Percentiles rank a stretch among this genome's conserved stretches.
phyloP scores from a whole-genome alignment of 1,140 invertebrate species.

The Melipona quadrifasciata region DNA sequence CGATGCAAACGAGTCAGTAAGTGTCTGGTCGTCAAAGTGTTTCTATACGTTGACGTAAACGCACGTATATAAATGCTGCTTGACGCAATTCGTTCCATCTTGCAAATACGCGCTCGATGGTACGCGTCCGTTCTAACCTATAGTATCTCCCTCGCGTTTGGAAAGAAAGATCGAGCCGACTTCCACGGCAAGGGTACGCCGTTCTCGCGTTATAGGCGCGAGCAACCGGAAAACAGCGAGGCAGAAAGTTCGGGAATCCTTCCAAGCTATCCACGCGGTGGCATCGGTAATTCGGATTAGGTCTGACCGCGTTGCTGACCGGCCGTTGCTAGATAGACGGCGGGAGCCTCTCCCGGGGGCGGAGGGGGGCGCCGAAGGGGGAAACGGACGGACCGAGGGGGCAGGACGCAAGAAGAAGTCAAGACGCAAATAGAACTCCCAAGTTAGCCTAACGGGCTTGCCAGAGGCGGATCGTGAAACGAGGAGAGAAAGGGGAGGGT shows the following conservation, averaged over 20 bases:
- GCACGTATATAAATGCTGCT: not conserved
- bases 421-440: conserved; percentile 79
- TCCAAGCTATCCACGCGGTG: conserved; percentile 43
- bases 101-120: no score
- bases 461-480: conserved; percentile 71
- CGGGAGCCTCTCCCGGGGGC: conserved; percentile 31
- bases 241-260: conserved; percentile 47
- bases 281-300: conserved; percentile 69
- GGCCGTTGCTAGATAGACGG: conserved; percentile 62
- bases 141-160: not conserved
- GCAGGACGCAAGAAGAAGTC: conserved; percentile 74
- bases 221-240: conserved; percentile 27
- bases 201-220: conserved; percentile 4
- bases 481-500: conserved; percentile 58
- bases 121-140: no score
- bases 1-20: no score
- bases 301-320: conserved; percentile 73
- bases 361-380: conserved; percentile 57
- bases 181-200: not conserved
- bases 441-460: conserved; percentile 81
- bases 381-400: conserved; percentile 51
- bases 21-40: no score
- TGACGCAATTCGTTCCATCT: not conserved
- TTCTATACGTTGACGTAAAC: not conserved
- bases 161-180: not conserved